Percentiles rank a stretch among this genome's conserved stretches.
Conservation (phyloP, 92 coral and sea anemone species). For the Paramuricea clavata region DNA sequence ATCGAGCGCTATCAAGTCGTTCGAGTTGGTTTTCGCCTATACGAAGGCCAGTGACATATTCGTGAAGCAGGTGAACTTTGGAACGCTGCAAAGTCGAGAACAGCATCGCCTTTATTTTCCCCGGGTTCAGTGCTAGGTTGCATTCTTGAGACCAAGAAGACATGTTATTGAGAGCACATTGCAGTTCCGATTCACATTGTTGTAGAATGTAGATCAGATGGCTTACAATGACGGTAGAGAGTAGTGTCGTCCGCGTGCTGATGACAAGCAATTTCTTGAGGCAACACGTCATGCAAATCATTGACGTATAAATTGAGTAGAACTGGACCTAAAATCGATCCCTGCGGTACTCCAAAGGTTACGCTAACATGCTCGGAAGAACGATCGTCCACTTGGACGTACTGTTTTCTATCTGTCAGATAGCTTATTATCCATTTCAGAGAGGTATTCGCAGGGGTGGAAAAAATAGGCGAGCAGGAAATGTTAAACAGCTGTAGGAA, state of each 20-base stretch:
- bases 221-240: slow-evolving; percentile 12
- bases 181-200: neutral
- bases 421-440: slow-evolving; percentile 31
- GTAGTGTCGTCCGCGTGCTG: slow-evolving; percentile 23
- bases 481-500: no score
- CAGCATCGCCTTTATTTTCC: neutral
- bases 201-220: neutral
- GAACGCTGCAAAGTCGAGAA: slow-evolving; percentile 22
- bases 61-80: slow-evolving; percentile 14
- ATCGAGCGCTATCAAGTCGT: neutral
- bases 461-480: no score
- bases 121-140: neutral
- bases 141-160: neutral
- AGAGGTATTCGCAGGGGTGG: no score
- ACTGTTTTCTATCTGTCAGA: slow-evolving; percentile 27
- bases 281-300: slow-evolving; percentile 13
- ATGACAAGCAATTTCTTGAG: slow-evolving; percentile 3
- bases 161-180: neutral
- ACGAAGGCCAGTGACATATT: slow-evolving; percentile 3
- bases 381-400: slow-evolving; percentile 4
- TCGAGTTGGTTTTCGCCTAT: slow-evolving; percentile 7
- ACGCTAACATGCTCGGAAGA: slow-evolving; percentile 6
- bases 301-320: slow-evolving; percentile 28
- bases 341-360: slow-evolving; percentile 36
- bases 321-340: slow-evolving; percentile 18